A percentile compares a stretch with the other conserved stretches of the same genome.
Evolutionary conservation across 2,888 invertebrate genomes (phyloP).

Genomic region (Polylopha cassiicola): DNA sequence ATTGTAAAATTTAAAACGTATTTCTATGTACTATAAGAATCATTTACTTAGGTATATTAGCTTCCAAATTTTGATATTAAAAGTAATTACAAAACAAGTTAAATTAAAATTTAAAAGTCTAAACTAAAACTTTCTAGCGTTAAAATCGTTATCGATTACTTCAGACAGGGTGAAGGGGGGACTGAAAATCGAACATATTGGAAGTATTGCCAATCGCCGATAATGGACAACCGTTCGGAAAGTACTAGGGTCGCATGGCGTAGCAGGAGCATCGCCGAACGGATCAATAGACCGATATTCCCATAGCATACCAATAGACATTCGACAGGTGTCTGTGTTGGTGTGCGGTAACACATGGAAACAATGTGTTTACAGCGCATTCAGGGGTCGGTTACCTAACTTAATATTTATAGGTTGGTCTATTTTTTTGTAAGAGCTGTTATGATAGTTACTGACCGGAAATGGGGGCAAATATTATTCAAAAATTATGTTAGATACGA

Average conservation of each 20-base stretch:
- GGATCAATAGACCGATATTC: conserved; percentile 54
- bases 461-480: too few relatives aligned
- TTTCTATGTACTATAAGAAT: too few relatives aligned
- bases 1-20: conserved; percentile 6
- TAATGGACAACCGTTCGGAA: conserved; percentile 71
- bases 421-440: too few relatives aligned
- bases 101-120: too few relatives aligned
- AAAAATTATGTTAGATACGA: too few relatives aligned
- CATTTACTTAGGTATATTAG: too few relatives aligned
- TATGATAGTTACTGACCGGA: too few relatives aligned
- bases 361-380: conserved; percentile 8
- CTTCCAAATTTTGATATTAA: too few relatives aligned
- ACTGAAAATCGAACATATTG: conserved; percentile 16
- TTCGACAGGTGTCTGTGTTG: conserved; percentile 12
- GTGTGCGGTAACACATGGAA: not conserved
- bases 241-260: conserved; percentile 56
- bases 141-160: not conserved
- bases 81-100: too few relatives aligned
- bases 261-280: conserved; percentile 52
- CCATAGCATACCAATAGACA: conserved; percentile 26
- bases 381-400: too few relatives aligned
- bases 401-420: not conserved
- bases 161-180: not conserved
- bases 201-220: conserved; percentile 65
- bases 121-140: too few relatives aligned